Base-by-base conservation (phyloP, 2,113 vertebrate species). In the Pedionomus torquatus region DNA sequence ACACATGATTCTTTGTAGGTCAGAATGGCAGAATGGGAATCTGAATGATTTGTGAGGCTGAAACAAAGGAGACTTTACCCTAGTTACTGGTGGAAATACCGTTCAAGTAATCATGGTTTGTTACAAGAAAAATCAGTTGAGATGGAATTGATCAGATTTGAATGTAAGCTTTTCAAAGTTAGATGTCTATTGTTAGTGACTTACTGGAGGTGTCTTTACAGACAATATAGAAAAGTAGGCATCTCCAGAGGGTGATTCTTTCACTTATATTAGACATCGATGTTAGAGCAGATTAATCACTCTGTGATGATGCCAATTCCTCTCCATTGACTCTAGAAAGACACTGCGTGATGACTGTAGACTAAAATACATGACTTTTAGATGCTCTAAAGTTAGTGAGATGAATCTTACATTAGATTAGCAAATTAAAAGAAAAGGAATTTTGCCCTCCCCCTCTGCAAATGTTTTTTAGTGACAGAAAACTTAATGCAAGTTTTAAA, bases 101-200 rank as follows among this genome's bases (percentile, higher is more conserved):
- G 1, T 71, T 95, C 72, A 60, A 52, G 57, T 68, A 95, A 94
- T 94, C 80, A 83, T 6, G 52, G 35, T 58, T 81, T 78, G 9
- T 84, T 92, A 91, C 35, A 69, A 61, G 76, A 88, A 89, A 93
- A 93, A 95, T 90, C 71, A 83, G 39, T 39, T 81, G 25, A 90
- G 65, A 60, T 85, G 57, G 61, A 79, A 87, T 8, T 76, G 80
- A 84, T 84, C 76, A 72, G 43, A 82, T 81, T 95, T 89, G 89
- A 91, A 96, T 75, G 48, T 10, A 87, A 82, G 64, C 61, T 87
- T 95, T 96, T 94, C 55, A 91, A 70, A 95, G 80, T 89, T 93
- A 82, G 81, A 16, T 89, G 48, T 41, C 93, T 89, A 71, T 79
- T 96, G 81, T 93, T 93, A 96, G 31, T 1, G 10, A 79, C 77